These are phyloP conservation scores for Odontothrips loti DNA, from an alignment of 2,888 invertebrate genomes.

Conservation along the genomic window DNA sequence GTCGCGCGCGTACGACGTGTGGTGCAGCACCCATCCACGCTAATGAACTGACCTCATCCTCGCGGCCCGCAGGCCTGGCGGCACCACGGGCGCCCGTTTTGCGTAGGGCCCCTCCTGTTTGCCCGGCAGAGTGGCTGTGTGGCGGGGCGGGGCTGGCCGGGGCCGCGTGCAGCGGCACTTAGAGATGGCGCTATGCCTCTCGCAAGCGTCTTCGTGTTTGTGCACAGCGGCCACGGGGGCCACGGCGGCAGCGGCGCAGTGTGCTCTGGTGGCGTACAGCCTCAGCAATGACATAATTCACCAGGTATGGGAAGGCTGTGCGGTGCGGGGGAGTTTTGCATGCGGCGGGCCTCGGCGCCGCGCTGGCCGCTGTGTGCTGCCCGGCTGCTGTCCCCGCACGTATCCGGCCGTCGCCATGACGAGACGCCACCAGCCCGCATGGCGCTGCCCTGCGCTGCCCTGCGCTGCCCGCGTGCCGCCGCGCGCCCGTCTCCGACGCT, in stretches of 20 bases:
- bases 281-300: conserved; percentile 9
- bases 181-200: neutral
- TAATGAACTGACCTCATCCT: neutral
- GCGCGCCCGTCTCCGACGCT: no score
- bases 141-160: neutral
- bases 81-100: neutral
- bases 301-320: conserved; percentile 6
- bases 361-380: neutral
- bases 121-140: neutral
- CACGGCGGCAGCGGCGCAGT: no score
- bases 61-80: neutral
- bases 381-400: neutral
- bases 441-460: no score
- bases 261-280: no score
- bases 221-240: neutral
- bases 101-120: neutral
- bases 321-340: neutral
- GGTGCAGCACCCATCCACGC: no score
- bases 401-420: no score
- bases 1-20: no score
- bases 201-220: neutral
- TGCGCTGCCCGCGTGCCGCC: no score
- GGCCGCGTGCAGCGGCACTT: neutral
- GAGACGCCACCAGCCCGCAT: no score
- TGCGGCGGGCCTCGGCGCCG: neutral